These are phyloP conservation scores for Lathamus discolor DNA, from an alignment of 2,113 vertebrate species.

Conservation along the genomic window DNA sequence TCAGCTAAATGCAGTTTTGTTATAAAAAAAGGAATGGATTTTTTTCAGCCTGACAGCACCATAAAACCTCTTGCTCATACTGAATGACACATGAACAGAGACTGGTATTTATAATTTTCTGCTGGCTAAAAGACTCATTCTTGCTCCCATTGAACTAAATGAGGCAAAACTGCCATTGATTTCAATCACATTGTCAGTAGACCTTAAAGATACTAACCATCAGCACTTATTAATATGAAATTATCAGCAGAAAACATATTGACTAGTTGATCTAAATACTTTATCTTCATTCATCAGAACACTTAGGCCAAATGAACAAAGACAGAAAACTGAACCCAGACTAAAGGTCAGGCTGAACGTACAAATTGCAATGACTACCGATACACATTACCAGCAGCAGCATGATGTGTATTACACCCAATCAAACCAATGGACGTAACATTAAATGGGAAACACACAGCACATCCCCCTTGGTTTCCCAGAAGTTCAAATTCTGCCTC, in stretches of 20 bases:
- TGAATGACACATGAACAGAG: conserved; percentile 47
- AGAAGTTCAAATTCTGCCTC: neutral
- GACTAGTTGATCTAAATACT: conserved; percentile 52
- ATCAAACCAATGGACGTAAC: neutral
- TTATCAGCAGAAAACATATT: conserved; percentile 56
- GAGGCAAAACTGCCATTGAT: conserved; percentile 57
- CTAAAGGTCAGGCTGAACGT: conserved; percentile 42
- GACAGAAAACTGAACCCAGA: conserved; percentile 43
- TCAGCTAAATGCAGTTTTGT: conserved; percentile 41
- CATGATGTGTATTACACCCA: neutral
- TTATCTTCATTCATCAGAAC: conserved; percentile 58
- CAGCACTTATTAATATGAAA: conserved; percentile 58
- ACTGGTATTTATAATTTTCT: conserved; percentile 46
- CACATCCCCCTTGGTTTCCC: neutral
- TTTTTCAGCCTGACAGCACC: conserved; percentile 53
- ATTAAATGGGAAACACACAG: neutral
- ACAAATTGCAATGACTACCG: conserved; percentile 27
- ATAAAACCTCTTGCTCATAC: conserved; percentile 12
- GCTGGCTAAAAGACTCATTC: conserved; percentile 43
- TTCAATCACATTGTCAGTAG: conserved; percentile 44
- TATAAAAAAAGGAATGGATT: conserved; percentile 25
- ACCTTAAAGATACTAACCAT: conserved; percentile 46
- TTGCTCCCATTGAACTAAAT: conserved; percentile 48
- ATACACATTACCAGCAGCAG: neutral
- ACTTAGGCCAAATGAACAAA: conserved; percentile 31